Base-by-base conservation (phyloP, 2,888 invertebrate genomes). In the Luffia ferchaultella region DNA sequence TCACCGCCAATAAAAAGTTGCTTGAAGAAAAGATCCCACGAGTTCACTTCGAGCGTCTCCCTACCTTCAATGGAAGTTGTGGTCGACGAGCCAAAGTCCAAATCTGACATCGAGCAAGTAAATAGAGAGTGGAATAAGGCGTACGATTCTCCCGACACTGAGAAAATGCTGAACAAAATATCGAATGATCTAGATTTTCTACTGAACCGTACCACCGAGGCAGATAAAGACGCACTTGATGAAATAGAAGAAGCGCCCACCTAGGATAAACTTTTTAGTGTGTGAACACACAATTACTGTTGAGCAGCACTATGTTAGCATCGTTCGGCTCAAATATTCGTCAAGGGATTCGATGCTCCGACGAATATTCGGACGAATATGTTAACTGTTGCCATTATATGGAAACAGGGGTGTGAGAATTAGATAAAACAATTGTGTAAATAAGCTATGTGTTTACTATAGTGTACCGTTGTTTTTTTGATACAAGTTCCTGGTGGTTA, bases 181-280 rank as follows among this genome's bases (percentile, higher is more conserved):
- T 90, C 92, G 1, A 90, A 90, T 64, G 93, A 94, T 75, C 77
- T 94, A 59, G 92, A 93, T 74, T 93, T 93, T 76, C 77, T 94
- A 59, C 77, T 93, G 53, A 93, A 93, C 71, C 86, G 91, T 54
- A 87, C 85, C 54, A 80, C 77, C 53, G 70, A 72, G 51, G 57
- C 62, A 47, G 65, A 58, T 53, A 66, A 65, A 60, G 63, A 60
- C 52, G 61, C 62, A 53, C 60, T 65, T 50, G 70, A 76, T 57
- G 67, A 72, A 60, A 77, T 75, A 56, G 74, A 77, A 54, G 74
- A 79, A 59, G 76, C 73, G 1, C 77, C 78, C 19, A 77, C 76
- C 65, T 79, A 79, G 72, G 53, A 53, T 9, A 3, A 30, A 30
- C 30, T 30, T 7, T 30, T 30, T 12, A 30, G 30, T 30, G 30